phyloP scores from a whole-genome alignment of 2,888 invertebrate genomes.

The Drosophila birchii region DNA sequence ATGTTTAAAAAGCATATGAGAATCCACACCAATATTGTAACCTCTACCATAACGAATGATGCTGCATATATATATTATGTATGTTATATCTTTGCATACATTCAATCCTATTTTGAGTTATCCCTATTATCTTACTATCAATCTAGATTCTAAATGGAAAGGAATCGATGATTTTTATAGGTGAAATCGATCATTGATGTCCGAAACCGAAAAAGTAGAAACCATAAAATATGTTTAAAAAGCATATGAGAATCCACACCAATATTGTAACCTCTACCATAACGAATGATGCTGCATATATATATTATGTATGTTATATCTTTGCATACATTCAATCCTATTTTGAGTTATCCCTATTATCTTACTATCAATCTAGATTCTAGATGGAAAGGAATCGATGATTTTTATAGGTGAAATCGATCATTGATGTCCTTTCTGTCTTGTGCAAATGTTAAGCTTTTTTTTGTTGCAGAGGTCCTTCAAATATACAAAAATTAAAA shows the following conservation, averaged over 20 bases:
- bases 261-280: constrained; percentile 23
- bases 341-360: background rate
- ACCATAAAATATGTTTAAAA: no score
- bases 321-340: background rate
- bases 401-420: background rate
- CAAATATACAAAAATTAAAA: background rate
- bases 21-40: constrained; percentile 26
- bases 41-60: constrained; percentile 17
- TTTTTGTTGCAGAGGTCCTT: background rate
- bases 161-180: background rate
- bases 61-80: constrained; percentile 10
- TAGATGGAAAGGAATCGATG: background rate
- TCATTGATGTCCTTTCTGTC: background rate
- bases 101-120: background rate
- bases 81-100: background rate
- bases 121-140: background rate
- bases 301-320: constrained; percentile 1
- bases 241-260: constrained; percentile 23
- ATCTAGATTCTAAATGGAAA: background rate
- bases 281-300: constrained; percentile 14
- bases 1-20: constrained; percentile 21
- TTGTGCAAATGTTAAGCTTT: background rate
- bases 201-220: no score
- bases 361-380: background rate
- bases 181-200: background rate